These are phyloP conservation scores for Eurois occulta DNA, from an alignment of 2,888 invertebrate species.

Conservation along the genomic window DNA sequence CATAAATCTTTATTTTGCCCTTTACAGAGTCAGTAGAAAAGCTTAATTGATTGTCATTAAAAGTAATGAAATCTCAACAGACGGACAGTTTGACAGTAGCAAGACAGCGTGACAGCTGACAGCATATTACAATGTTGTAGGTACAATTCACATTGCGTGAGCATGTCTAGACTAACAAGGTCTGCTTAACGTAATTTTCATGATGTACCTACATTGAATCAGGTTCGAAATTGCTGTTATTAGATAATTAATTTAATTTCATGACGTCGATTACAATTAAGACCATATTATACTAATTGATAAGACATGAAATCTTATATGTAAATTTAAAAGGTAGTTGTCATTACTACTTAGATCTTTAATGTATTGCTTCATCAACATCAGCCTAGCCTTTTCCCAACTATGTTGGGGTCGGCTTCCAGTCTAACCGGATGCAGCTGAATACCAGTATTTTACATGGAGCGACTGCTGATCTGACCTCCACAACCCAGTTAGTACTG, in stretches of 20 bases:
- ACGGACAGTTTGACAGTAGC: slow-evolving; percentile 34
- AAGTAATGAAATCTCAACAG: slow-evolving; percentile 44
- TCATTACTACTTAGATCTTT: not conserved
- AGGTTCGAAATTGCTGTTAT: not conserved
- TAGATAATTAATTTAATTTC: not conserved
- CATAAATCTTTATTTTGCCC: not conserved
- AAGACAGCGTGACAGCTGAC: slow-evolving; percentile 36
- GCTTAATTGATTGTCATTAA: slow-evolving; percentile 39
- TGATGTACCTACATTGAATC: not conserved
- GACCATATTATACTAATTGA: not conserved
- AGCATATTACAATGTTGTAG: slow-evolving; percentile 20
- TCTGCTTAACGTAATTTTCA: not conserved
- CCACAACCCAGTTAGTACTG: too few relatives aligned
- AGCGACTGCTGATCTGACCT: too few relatives aligned
- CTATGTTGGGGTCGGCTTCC: too few relatives aligned
- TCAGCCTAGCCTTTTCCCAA: too few relatives aligned
- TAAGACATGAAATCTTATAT: not conserved
- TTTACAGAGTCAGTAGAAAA: slow-evolving; percentile 2
- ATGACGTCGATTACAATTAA: not conserved
- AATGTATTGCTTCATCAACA: not conserved
- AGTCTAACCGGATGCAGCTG: too few relatives aligned
- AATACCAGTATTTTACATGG: too few relatives aligned
- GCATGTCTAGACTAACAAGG: slow-evolving; percentile 6
- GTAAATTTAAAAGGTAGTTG: not conserved
- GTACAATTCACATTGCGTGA: slow-evolving; percentile 20